These are phyloP conservation scores for Ypsolopha sequella DNA, from an alignment of 2,888 invertebrate genomes.

Conservation along the genomic window DNA sequence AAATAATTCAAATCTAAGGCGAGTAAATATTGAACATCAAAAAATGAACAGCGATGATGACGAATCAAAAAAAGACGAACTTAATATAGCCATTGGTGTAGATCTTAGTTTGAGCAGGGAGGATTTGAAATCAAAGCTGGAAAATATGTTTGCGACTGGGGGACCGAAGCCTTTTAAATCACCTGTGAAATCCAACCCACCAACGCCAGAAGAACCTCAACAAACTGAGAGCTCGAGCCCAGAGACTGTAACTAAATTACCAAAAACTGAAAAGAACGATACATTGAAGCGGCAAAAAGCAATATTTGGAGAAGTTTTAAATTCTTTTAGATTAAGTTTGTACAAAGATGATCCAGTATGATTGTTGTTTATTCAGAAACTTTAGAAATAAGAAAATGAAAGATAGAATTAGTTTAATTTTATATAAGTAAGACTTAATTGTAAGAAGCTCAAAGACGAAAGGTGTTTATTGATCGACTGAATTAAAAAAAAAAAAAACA, in stretches of 20 bases:
- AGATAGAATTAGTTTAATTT: too few relatives aligned
- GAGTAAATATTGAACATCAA: conserved; percentile 26
- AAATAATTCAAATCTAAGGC: conserved; percentile 31
- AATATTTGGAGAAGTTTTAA: conserved; percentile 51
- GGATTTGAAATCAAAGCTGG: conserved; percentile 54
- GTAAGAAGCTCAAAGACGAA: too few relatives aligned
- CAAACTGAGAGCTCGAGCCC: conserved; percentile 40
- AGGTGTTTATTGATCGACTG: too few relatives aligned
- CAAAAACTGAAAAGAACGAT: conserved; percentile 55
- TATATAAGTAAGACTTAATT: too few relatives aligned
- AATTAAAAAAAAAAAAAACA: too few relatives aligned
- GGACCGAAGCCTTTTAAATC: conserved; percentile 42
- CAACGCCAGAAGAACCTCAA: conserved; percentile 46
- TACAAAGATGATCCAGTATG: conserved; percentile 46
- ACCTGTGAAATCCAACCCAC: conserved; percentile 46
- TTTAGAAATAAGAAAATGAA: conserved; percentile 8
- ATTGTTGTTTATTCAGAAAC: not conserved
- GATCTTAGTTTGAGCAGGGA: conserved; percentile 34
- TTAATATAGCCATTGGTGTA: conserved; percentile 10
- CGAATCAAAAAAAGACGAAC: conserved; percentile 26
- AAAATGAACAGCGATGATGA: conserved; percentile 10
- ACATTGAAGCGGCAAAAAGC: conserved; percentile 56
- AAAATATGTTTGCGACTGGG: conserved; percentile 46
- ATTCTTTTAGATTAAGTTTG: conserved; percentile 51
- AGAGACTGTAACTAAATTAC: conserved; percentile 43